Conservation (phyloP, 2,113 vertebrate species). For the Cariama cristata region DNA sequence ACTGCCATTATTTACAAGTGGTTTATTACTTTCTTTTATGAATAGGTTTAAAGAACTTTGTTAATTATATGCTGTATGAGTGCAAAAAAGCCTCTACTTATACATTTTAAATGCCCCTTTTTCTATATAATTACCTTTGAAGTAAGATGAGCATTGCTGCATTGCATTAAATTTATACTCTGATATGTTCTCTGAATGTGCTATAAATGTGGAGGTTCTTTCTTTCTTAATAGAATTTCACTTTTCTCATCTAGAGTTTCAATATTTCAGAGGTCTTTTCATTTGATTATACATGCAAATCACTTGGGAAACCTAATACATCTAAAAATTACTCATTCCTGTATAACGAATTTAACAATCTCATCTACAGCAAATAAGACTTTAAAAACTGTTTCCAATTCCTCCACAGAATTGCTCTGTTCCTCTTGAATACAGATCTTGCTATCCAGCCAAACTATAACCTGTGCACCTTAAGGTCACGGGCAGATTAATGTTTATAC, state of each 20-base stretch:
- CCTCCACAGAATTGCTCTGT: not conserved
- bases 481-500: not conserved
- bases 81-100: conserved; percentile 61
- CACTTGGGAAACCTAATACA: conserved; percentile 61
- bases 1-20: conserved; percentile 77
- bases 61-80: conserved; percentile 76
- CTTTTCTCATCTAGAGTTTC: conserved; percentile 64
- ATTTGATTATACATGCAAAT: conserved; percentile 71
- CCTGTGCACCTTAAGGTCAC: not conserved
- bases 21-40: conserved; percentile 76
- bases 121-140: conserved; percentile 75
- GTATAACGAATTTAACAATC: conserved; percentile 52
- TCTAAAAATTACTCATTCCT: conserved; percentile 67
- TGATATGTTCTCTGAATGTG: conserved; percentile 49
- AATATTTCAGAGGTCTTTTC: conserved; percentile 66
- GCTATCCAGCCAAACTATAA: not conserved
- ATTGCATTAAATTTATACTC: conserved; percentile 64
- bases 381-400: not conserved
- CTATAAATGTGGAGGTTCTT: conserved; percentile 66
- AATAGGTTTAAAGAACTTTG: conserved; percentile 73
- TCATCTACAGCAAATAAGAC: conserved; percentile 41
- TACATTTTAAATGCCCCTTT: conserved; percentile 66
- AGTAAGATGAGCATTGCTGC: conserved; percentile 70
- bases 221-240: conserved; percentile 70
- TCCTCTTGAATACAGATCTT: conserved; percentile 1